A percentile compares a stretch with the other conserved stretches of the same genome.
Evolutionary conservation across 2,797 vertebrate genomes (phyloP).

Genomic region (Aldrovandia affinis): DNA sequence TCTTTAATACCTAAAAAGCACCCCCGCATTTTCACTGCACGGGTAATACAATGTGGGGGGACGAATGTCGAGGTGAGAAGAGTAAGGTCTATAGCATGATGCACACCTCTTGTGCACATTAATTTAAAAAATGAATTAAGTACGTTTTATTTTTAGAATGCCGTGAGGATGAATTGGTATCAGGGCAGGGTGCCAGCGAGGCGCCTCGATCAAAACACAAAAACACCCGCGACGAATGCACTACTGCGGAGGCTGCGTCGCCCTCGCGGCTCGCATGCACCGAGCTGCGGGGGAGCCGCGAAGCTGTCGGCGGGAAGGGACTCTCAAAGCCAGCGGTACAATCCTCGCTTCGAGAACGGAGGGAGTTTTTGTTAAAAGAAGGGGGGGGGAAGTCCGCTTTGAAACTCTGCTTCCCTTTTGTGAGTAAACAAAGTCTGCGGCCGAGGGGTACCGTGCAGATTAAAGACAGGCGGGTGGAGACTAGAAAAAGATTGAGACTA

Average conservation of each 20-base stretch:
- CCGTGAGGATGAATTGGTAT: not conserved
- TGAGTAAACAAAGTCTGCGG: not conserved
- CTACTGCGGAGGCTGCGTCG: too few species aligned
- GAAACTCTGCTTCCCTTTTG: too few species aligned
- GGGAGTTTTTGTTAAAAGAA: not conserved
- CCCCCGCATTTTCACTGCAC: too few species aligned
- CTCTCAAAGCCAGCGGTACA: not conserved
- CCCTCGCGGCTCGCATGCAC: not conserved
- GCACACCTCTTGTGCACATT: not conserved
- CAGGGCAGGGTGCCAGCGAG: too few species aligned
- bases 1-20: too few species aligned
- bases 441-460: not conserved
- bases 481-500: too few species aligned
- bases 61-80: not conserved
- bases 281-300: not conserved
- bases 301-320: not conserved
- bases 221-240: constrained; percentile 3
- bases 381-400: not conserved
- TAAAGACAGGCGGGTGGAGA: not conserved
- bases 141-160: constrained; percentile 17
- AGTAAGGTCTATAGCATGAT: constrained; percentile 10
- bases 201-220: not conserved
- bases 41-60: not conserved
- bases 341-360: not conserved
- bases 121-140: too few species aligned